phyloP scores from a whole-genome alignment of 2,797 vertebrate genomes.

The Dicrostonyx torquatus region DNA sequence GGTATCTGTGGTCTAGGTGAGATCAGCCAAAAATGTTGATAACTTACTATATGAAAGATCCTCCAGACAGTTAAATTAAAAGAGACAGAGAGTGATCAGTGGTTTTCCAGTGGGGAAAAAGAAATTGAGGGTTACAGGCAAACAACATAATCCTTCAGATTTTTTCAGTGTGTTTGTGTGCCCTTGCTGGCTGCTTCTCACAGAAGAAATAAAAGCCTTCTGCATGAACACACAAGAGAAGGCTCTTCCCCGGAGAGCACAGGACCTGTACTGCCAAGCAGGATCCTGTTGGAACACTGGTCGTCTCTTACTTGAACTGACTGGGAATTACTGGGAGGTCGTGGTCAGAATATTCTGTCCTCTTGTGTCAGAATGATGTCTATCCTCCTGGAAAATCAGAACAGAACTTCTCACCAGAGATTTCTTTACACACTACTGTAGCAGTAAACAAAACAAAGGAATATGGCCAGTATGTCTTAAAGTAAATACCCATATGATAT shows the following conservation, averaged over 20 bases:
- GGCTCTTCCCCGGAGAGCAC: not conserved
- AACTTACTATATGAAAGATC: constrained; percentile 9
- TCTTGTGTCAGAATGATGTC: not conserved
- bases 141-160: constrained; percentile 41
- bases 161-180: constrained; percentile 13
- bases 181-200: not conserved
- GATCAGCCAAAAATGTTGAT: not conserved
- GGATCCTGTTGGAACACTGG: not conserved
- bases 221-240: not conserved
- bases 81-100: not conserved
- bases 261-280: not conserved
- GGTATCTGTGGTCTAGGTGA: not conserved
- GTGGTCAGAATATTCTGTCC: not conserved
- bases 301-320: constrained; percentile 7
- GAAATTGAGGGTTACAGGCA: constrained; percentile 31
- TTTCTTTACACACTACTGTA: not conserved
- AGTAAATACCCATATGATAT: not conserved
- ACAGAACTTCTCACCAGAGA: not conserved
- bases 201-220: constrained; percentile 33
- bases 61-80: constrained; percentile 44
- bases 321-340: not conserved
- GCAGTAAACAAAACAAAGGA: not conserved
- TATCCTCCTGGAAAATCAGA: not conserved
- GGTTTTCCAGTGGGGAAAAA: not conserved
- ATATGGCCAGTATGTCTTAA: not conserved